Base-by-base conservation (phyloP, 2,888 invertebrate genomes). In the Eupsilia transversa region DNA sequence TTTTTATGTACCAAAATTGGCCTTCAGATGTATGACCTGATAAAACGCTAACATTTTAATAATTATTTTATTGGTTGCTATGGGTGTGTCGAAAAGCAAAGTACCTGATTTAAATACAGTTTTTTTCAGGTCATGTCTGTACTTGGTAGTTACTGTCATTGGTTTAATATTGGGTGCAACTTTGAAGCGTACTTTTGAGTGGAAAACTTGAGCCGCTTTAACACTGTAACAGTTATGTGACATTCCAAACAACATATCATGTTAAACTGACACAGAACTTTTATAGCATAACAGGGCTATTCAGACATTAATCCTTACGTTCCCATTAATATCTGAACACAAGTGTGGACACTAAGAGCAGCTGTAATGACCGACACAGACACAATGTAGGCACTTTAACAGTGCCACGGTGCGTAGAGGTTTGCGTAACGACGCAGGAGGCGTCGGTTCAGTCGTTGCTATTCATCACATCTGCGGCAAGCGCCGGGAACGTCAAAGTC, bases 401-500 rank as follows among this genome's bases (percentile, higher is more conserved):
- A 94, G 80, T 95, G 91, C 96, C 96, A 96, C 30, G 96, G 96
- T 79, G 96, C 95, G 90, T 94, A 96, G 80, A 96, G 89, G 89
- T 96, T 96, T 79, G 91, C 93, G 88, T 93, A 95, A 87, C 95
- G 96, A 88, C 95, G 95, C 93, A 96, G 65, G 12, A 95, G 88
- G 92, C 95, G 96, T 91, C 95, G 95, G 90, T 96, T 95, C 54
- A 95, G 93, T 94, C 94, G 91, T 92, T 95, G 95, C 96, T 96
- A 96, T 94, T 96, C 94, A 61, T 95, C 94, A 85, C 97, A 97
- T 92, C 97, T 97, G 84, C 96, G 96, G 91, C 97, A 97, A 54
- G 97, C 97, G 54, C 97, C 97, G 86, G 98, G 98, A 68, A 98
- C 98, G 95, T 99, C 99, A 96, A 99, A 99, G 96, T 99, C 99